Conservation (phyloP, 2,113 vertebrate species). For the Indri indri region DNA sequence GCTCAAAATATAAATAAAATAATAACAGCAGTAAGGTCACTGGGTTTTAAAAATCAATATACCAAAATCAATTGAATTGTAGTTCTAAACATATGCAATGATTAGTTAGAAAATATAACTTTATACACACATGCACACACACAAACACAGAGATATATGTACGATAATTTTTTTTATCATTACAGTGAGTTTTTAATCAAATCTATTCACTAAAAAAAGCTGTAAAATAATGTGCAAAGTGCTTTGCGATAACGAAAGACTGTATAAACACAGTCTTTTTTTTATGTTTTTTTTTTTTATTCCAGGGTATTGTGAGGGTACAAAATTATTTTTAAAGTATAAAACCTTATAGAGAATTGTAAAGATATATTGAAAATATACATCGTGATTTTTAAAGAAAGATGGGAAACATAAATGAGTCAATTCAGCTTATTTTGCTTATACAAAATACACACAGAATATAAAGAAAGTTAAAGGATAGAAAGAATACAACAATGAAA, state of each 20-base stretch:
- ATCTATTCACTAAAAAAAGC: slow-evolving; percentile 7
- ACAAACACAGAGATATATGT: too few relatives aligned
- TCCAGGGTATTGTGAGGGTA: too few relatives aligned
- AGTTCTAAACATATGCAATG: neutral
- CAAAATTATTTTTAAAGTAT: neutral
- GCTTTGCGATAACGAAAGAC: slow-evolving; percentile 17
- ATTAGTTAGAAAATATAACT: neutral
- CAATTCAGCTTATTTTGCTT: neutral
- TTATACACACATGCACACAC: neutral
- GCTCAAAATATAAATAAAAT: neutral
- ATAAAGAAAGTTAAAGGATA: neutral
- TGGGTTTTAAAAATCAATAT: neutral
- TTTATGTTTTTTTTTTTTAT: too few relatives aligned
- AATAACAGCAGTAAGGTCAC: neutral
- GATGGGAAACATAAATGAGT: neutral
- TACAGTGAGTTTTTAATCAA: slow-evolving; percentile 19
- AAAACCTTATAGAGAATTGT: neutral
- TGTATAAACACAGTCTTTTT: slow-evolving; percentile 14
- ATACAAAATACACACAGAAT: neutral
- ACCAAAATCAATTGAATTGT: neutral
- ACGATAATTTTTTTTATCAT: too few relatives aligned
- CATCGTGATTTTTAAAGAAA: neutral
- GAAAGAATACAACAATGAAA: neutral
- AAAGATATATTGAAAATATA: neutral
- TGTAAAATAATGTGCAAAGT: slow-evolving; percentile 55